Evolutionary conservation across 2,888 invertebrate genomes (phyloP), one percentile per base, ranked within the genome.

Genomic region (Melikaiella ostensackeni): DNA sequence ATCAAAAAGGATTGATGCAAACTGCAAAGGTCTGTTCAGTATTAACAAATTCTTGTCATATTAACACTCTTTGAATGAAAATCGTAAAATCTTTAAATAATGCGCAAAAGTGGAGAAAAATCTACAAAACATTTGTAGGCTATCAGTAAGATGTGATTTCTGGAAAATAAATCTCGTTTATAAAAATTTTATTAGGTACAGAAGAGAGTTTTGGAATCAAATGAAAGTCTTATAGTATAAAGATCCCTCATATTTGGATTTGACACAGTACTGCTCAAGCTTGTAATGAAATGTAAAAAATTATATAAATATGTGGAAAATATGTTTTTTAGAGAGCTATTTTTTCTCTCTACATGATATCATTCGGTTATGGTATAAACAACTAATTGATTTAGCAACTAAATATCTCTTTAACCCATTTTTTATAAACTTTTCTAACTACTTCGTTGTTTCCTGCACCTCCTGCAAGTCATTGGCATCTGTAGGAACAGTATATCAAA

Each of bases 31-130:
- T 27, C 42, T 66, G 30, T 50, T 42, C 21, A 50, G 50, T 19
- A 50, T 70, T 70, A 70, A 70, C 46, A 50, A 19, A 50, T 27
- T 19, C n/a, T 7, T 50, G 50, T 50, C n/a, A 50, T 50, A n/a
- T 50, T 50, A 50, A 50, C 50, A 50, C 50, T n/a, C n/a, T n/a
- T n/a, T 50, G n/a, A n/a, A n/a, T n/a, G n/a, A 21, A 46, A 42
- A 42, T 42, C 16, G 42, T 42, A 42, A 42, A 42, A 13, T 42
- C 16, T 42, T 42, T 42, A 42, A 16, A 42, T 42, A 42, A 42
- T 16, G 42, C 42, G 16, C 42, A 42, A 42, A 42, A 4, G 42
- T 42, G 16, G 42, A 42, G 42, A 5, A 16, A 42, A 42, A 16
- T 42, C 4, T 42, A 16, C 16, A 16, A 42, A 42, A 16, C 16